Percentiles rank a stretch among this genome's conserved stretches.
These are phyloP conservation scores for Phrynocephalus versicolor DNA, from an alignment of 2,113 vertebrate species.

Conservation along the genomic window DNA sequence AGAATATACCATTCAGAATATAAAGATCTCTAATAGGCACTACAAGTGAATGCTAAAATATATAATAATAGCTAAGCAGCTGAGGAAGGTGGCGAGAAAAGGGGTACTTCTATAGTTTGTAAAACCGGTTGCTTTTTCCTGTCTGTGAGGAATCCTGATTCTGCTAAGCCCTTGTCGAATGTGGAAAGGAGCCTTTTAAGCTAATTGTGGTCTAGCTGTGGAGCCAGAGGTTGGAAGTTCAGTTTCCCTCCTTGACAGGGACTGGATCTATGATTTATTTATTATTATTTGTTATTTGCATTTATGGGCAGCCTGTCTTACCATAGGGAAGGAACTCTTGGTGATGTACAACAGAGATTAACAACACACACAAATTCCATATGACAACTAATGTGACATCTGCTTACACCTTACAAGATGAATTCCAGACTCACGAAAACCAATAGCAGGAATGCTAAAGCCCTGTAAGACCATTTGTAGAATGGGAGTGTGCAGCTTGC, in stretches of 20 bases:
- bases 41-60: conserved; percentile 61
- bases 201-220: conserved; percentile 11
- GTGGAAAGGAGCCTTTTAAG: conserved; percentile 42
- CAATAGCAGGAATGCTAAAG: neutral
- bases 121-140: conserved; percentile 65
- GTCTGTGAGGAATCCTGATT: conserved; percentile 58
- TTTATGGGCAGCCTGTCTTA: too few species aligned
- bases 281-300: too few species aligned
- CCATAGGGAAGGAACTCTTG: too few species aligned
- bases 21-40: conserved; percentile 70
- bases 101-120: conserved; percentile 54
- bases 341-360: too few species aligned
- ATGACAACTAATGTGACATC: too few species aligned
- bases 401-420: too few species aligned
- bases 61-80: conserved; percentile 68
- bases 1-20: conserved; percentile 68
- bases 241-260: too few species aligned
- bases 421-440: neutral
- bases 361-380: too few species aligned
- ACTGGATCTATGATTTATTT: too few species aligned
- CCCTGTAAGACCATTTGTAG: neutral
- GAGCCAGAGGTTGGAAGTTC: too few species aligned
- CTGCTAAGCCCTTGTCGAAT: conserved; percentile 45
- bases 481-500: neutral
- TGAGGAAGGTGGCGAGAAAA: conserved; percentile 69